Evolutionary conservation across 2,888 invertebrate genomes (phyloP), one percentile per base, ranked within the genome.

Genomic region (Cybosia mesomella): DNA sequence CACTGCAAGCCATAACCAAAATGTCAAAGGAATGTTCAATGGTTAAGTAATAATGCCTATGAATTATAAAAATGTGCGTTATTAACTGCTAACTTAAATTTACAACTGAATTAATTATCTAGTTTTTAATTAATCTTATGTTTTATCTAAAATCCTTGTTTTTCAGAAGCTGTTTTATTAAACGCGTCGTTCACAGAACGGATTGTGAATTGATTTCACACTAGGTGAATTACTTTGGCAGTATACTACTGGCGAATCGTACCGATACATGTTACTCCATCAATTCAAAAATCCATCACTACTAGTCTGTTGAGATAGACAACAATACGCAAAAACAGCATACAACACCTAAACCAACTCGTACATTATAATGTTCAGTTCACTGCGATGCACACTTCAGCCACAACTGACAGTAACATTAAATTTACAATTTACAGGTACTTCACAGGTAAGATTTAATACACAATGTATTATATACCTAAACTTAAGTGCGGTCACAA

Each of bases 31-130:
- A 95, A 95, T 95, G 95, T 95, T 92, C 91, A 88, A 93, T 91
- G 91, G 92, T 94, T 94, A 94, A 94, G 94, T 94, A 94, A 92
- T 92, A 92, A 94, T 93, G 94, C 94, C 94, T 94, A 95, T 94
- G 92, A 91, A 92, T 89, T 90, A 91, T 85, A 90, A 88, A 90
- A 91, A 92, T 92, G 93, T 94, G 93, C 91, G 91, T 92, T 89
- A 87, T 91, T 94, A 90, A 88, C 91, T 91, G 92, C 94, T 94
- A 95, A 94, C 94, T 94, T 95, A 94, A 94, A 93, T 91, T 94
- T 91, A 95, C 87, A 93, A 92, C 92, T 94, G 94, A 94, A 94
- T 92, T 91, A 90, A 85, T 89, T 90, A 94, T 90, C 93, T 94
- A 92, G 92, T 86, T 86, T 84, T 91, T 89, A 91, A 91, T 91